Percentiles rank a stretch among this genome's conserved stretches.
Conservation (phyloP, 2,888 invertebrate genomes). For the Dioctria rufipes region DNA sequence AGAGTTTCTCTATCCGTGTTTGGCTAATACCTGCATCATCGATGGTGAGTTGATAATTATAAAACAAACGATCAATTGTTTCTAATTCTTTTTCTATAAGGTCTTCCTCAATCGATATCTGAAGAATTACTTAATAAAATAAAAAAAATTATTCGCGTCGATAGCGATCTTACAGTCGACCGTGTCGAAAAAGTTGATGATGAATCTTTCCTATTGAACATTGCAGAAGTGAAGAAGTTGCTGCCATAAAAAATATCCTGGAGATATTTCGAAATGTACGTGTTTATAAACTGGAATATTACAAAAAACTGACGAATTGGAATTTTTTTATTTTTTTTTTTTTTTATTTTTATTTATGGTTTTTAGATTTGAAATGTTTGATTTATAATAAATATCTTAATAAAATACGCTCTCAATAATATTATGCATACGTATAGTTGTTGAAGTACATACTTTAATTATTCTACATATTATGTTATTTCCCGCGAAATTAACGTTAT, state of each 20-base stretch:
- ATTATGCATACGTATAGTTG: no score
- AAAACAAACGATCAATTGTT: neutral
- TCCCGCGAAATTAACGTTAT: no score
- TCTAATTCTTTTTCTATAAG: neutral
- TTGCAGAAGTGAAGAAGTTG: conserved; percentile 6
- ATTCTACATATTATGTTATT: no score
- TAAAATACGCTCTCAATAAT: no score
- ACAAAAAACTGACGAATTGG: no score
- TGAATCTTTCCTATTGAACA: neutral
- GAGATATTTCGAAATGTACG: neutral
- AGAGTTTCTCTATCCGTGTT: conserved; percentile 62
- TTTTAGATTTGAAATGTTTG: no score
- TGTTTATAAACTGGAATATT: no score
- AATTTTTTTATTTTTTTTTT: no score
- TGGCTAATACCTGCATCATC: conserved; percentile 62
- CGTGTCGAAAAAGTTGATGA: conserved; percentile 12
- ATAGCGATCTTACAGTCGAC: neutral
- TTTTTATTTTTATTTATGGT: no score
- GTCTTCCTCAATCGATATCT: conserved; percentile 17
- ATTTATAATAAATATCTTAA: no score
- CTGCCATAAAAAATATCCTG: neutral
- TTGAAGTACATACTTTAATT: no score
- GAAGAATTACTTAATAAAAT: neutral
- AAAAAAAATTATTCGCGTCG: neutral
- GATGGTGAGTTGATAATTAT: conserved; percentile 58